These are phyloP conservation scores for Anoura caudifer DNA, from an alignment of 2,113 vertebrate genomes.

Conservation along the genomic window DNA sequence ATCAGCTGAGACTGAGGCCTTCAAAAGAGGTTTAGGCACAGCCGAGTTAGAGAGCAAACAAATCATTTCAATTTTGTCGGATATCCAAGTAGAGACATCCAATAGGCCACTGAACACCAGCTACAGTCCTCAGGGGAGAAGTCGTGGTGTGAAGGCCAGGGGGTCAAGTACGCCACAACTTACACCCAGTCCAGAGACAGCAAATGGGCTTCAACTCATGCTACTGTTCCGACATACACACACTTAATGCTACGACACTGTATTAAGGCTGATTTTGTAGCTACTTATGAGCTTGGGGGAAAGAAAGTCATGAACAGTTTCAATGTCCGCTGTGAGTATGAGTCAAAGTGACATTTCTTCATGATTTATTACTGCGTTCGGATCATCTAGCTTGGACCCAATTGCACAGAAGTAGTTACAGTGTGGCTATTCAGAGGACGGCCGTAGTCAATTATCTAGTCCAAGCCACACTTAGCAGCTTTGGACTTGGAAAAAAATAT, in stretches of 20 bases:
- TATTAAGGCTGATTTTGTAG: background rate
- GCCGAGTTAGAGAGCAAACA: background rate
- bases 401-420: background rate
- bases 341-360: background rate
- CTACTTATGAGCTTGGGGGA: background rate
- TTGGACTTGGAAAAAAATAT: background rate
- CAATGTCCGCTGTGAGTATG: background rate
- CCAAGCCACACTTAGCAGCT: background rate
- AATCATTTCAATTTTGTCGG: background rate
- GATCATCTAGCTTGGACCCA: background rate
- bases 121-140: background rate
- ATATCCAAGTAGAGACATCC: background rate
- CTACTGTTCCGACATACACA: background rate
- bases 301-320: background rate
- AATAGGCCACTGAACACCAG: background rate
- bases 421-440: background rate
- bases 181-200: background rate
- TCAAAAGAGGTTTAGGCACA: background rate
- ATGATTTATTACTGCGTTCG: background rate
- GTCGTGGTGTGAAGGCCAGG: background rate
- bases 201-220: background rate
- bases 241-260: background rate
- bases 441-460: background rate
- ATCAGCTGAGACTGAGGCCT: background rate
- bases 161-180: background rate